Conservation (phyloP, 2,113 vertebrate genomes). For the Nannospalax galili region DNA sequence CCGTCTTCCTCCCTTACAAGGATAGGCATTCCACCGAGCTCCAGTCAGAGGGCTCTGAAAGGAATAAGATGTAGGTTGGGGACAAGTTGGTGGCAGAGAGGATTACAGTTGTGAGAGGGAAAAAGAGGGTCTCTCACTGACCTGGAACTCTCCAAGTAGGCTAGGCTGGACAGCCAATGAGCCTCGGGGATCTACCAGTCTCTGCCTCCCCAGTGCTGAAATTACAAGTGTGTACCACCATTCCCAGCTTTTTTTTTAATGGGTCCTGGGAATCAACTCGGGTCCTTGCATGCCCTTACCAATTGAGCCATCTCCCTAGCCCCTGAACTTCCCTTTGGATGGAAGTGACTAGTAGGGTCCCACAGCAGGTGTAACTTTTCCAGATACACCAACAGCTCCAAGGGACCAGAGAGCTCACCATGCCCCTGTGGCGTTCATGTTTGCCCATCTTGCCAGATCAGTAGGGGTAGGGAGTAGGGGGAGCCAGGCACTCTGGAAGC, state of each 20-base stretch:
- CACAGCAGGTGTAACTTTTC: background rate
- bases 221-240: background rate
- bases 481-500: slow-evolving; percentile 58
- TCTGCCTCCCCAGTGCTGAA: background rate
- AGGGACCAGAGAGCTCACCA: background rate
- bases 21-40: slow-evolving; percentile 87
- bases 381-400: background rate
- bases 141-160: background rate
- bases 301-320: background rate
- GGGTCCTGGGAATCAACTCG: background rate
- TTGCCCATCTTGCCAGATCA: background rate
- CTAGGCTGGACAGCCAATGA: background rate
- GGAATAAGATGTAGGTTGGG: background rate
- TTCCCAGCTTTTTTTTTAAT: background rate
- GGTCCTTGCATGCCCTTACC: too few relatives aligned
- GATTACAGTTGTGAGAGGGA: background rate
- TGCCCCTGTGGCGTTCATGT: background rate
- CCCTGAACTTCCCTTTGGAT: background rate
- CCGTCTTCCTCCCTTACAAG: slow-evolving; percentile 74
- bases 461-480: slow-evolving; percentile 53
- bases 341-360: rapidly evolving
- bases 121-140: background rate
- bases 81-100: background rate
- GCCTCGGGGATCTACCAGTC: background rate
- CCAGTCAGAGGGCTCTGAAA: slow-evolving; percentile 87